A percentile compares a stretch with the other conserved stretches of the same genome.
phyloP scores from a whole-genome alignment of 2,113 vertebrate genomes.

The Malurus melanocephalus region DNA sequence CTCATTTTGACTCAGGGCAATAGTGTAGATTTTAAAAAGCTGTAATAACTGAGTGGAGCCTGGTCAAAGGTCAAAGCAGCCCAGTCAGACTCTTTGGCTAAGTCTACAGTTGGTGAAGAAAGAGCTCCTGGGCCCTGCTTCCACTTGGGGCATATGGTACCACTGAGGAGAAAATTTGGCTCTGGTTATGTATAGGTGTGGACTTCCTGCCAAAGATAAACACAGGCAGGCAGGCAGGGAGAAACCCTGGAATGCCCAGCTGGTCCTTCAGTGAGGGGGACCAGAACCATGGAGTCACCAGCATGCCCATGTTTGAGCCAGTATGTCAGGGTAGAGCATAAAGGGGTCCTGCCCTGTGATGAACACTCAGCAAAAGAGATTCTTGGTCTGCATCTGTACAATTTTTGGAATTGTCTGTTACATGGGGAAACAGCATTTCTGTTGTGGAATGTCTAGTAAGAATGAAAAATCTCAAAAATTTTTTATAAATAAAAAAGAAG shows the following conservation, averaged over 20 bases:
- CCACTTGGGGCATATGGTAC: background rate
- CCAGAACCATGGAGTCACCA: background rate
- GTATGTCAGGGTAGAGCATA: background rate
- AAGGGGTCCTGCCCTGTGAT: background rate
- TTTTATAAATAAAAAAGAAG: background rate
- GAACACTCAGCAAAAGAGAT: background rate
- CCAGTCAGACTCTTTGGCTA: background rate
- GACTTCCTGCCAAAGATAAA: background rate
- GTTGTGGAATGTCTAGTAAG: background rate
- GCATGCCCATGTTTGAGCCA: background rate
- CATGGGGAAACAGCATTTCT: background rate
- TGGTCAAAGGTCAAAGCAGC: background rate
- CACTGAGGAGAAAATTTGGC: background rate
- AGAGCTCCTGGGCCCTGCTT: background rate
- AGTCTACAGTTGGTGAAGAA: background rate
- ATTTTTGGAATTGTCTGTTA: background rate
- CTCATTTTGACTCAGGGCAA: background rate
- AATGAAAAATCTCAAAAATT: background rate
- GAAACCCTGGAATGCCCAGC: background rate
- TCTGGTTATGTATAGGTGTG: background rate
- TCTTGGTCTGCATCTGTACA: background rate
- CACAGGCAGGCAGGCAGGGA: background rate
- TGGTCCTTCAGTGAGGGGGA: background rate
- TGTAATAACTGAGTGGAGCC: background rate
- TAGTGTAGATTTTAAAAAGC: background rate